These are phyloP conservation scores for Actinopyga echinites DNA, from an alignment of 53 echinoderm and acorn worm species.

Conservation along the genomic window DNA sequence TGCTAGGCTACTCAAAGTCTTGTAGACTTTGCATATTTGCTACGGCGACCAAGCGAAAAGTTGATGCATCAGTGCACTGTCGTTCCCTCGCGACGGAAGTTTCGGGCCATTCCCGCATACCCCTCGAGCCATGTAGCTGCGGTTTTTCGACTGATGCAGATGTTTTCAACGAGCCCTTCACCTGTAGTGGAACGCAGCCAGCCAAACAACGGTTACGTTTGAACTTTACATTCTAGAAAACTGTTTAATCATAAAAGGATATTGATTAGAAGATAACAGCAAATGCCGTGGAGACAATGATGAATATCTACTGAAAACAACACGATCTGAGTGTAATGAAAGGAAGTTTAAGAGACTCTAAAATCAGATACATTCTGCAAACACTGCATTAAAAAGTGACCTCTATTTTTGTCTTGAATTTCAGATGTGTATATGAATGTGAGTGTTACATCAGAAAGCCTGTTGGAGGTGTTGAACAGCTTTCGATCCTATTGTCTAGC, in stretches of 20 bases:
- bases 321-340: too few relatives aligned
- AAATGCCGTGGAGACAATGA: slow-evolving; percentile 1
- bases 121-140: slow-evolving; percentile 27
- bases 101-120: background rate
- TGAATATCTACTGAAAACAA: too few relatives aligned
- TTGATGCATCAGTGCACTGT: slow-evolving; percentile 4
- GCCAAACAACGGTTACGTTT: slow-evolving; percentile 17
- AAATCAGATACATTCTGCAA: too few relatives aligned
- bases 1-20: background rate
- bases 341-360: too few relatives aligned
- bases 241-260: slow-evolving; percentile 22
- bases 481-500: too few relatives aligned
- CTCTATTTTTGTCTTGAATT: background rate
- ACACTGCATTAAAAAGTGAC: too few relatives aligned
- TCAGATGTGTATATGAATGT: background rate
- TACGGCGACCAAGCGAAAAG: background rate
- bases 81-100: slow-evolving; percentile 11
- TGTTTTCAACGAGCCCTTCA: slow-evolving; percentile 6
- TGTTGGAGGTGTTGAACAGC: too few relatives aligned
- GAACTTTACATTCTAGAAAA: slow-evolving; percentile 35
- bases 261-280: slow-evolving; percentile 14
- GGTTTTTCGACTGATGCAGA: slow-evolving; percentile 8
- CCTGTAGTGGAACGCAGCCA: slow-evolving; percentile 14
- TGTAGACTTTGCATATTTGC: background rate
- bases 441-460: background rate